These are phyloP conservation scores for Zaprionus obscuricornis DNA, from an alignment of 2,888 invertebrate species.

Conservation along the genomic window DNA sequence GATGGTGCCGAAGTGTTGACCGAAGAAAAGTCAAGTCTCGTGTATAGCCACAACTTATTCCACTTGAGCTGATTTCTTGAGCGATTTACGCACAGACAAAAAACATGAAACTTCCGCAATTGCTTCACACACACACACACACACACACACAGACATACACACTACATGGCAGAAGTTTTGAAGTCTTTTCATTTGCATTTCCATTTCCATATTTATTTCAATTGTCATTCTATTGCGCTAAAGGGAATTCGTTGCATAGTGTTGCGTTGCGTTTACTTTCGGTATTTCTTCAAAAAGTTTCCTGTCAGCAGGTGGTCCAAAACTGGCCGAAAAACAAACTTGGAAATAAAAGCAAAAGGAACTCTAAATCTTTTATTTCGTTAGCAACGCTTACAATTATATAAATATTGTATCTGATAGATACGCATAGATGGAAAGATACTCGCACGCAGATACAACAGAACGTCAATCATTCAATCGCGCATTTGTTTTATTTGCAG, in stretches of 20 bases:
- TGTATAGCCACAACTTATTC: conserved; percentile 73
- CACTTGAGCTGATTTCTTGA: conserved; percentile 77
- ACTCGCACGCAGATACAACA: conserved; percentile 38
- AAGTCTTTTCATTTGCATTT: too few species aligned
- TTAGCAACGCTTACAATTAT: conserved; percentile 13
- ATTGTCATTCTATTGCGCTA: conserved; percentile 43
- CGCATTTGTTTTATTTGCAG: conserved; percentile 39
- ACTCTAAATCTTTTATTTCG: conserved; percentile 62
- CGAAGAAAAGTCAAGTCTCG: conserved; percentile 49
- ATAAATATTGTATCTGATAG: conserved; percentile 51
- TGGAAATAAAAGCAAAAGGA: too few species aligned
- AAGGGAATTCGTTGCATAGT: not conserved
- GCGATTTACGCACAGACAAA: conserved; percentile 77
- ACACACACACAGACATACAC: too few species aligned
- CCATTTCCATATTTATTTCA: conserved; percentile 45
- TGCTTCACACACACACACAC: too few species aligned
- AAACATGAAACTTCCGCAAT: conserved; percentile 78
- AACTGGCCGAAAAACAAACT: conserved; percentile 23
- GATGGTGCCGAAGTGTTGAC: conserved; percentile 66
- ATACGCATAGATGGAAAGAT: conserved; percentile 14
- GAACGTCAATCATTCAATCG: conserved; percentile 75
- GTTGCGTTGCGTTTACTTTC: not conserved
- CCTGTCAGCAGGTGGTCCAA: conserved; percentile 81
- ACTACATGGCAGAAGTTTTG: conserved; percentile 14
- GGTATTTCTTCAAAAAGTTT: conserved; percentile 55